These are phyloP conservation scores for Hemichromis elongatus DNA, from an alignment of 2,113 vertebrate species.

Conservation along the genomic window DNA sequence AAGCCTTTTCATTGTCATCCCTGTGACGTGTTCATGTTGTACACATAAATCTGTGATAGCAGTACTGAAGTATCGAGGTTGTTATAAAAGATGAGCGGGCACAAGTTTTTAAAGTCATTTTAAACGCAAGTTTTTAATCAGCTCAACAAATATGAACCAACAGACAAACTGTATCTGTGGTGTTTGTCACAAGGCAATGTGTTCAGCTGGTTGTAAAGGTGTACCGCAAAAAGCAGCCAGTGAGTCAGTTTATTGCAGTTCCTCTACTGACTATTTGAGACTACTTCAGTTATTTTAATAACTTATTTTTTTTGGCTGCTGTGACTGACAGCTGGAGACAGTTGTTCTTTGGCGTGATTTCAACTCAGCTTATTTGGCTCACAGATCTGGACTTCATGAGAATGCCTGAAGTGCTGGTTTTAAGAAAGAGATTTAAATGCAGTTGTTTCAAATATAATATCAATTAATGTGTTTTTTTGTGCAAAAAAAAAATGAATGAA, in stretches of 20 bases:
- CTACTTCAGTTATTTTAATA: neutral
- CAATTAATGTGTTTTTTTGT: rapidly evolving
- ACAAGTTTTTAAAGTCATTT: neutral
- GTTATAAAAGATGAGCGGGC: neutral
- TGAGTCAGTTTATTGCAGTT: neutral
- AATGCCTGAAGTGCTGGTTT: neutral
- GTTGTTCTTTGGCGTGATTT: neutral
- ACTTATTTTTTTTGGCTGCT: neutral
- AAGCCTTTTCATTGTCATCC: neutral
- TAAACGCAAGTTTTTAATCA: neutral
- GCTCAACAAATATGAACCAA: neutral
- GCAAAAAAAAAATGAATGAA: neutral
- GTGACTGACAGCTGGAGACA: neutral
- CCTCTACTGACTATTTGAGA: neutral
- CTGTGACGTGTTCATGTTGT: neutral
- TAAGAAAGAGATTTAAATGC: neutral
- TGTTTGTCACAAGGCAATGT: no score
- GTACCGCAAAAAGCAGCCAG: neutral
- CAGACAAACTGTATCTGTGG: neutral
- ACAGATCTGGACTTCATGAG: neutral
- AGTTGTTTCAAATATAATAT: neutral
- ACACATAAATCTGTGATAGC: neutral
- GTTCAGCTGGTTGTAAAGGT: no score
- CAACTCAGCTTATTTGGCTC: neutral
- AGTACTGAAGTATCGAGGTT: neutral